Percentiles rank a stretch among this genome's conserved stretches.
These are phyloP conservation scores for Empis livida DNA, from an alignment of 2,888 invertebrate species.

Conservation along the genomic window DNA sequence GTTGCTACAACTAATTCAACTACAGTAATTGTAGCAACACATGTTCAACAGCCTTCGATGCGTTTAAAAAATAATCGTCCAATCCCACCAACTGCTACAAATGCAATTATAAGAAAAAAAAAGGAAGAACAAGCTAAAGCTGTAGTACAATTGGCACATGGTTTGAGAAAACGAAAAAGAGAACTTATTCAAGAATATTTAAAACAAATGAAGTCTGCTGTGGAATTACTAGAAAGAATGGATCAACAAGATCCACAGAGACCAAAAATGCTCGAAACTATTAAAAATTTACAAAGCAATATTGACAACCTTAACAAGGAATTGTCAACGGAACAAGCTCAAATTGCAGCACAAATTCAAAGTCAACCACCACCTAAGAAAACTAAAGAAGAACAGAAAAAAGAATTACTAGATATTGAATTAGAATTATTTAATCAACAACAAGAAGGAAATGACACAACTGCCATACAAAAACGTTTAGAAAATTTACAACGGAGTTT, in stretches of 20 bases:
- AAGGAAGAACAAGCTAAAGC: slow-evolving; percentile 64
- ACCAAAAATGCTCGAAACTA: slow-evolving; percentile 60
- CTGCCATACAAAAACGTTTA: slow-evolving; percentile 64
- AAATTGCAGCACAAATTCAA: slow-evolving; percentile 33
- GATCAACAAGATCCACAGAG: slow-evolving; percentile 59
- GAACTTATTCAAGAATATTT: slow-evolving; percentile 78
- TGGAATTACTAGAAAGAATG: slow-evolving; percentile 69
- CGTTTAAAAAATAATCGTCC: slow-evolving; percentile 42
- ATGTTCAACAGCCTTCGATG: slow-evolving; percentile 17
- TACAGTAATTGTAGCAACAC: slow-evolving; percentile 19
- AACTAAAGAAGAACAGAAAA: slow-evolving; percentile 69
- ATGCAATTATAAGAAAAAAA: slow-evolving; percentile 56
- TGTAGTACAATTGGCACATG: slow-evolving; percentile 61
- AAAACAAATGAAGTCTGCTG: slow-evolving; percentile 71
- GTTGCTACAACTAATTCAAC: slow-evolving; percentile 12
- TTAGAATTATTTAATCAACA: slow-evolving; percentile 82
- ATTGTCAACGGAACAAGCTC: slow-evolving; percentile 33
- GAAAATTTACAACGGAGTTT: slow-evolving; percentile 48
- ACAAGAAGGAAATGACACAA: slow-evolving; percentile 73
- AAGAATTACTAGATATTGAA: slow-evolving; percentile 82
- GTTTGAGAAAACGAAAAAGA: slow-evolving; percentile 73
- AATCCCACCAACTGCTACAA: slow-evolving; percentile 47
- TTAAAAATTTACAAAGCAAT: slow-evolving; percentile 69
- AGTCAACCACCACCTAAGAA: slow-evolving; percentile 37
- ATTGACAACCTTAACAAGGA: slow-evolving; percentile 48